Evolutionary conservation across 2,113 vertebrate species (phyloP).

Genomic region (Eudyptes chrysolophus): DNA sequence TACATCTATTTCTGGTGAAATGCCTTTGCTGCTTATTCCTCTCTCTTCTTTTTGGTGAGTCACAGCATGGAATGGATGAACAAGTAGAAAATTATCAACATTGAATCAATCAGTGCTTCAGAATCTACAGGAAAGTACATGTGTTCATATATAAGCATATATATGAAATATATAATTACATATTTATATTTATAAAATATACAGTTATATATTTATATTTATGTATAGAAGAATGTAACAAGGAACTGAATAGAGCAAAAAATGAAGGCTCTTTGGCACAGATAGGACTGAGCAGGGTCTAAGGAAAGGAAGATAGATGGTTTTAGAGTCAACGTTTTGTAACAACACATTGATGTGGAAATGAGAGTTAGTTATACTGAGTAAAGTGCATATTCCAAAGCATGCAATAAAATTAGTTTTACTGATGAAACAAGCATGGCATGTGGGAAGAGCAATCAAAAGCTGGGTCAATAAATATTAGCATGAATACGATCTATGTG

Average conservation of each 20-base stretch:
- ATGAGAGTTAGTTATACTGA: neutral
- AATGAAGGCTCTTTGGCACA: neutral
- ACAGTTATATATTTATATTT: neutral
- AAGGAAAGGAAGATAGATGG: neutral
- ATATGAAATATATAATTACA: neutral
- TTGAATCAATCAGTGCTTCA: neutral
- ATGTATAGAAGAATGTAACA: neutral
- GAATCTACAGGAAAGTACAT: neutral
- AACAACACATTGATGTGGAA: neutral
- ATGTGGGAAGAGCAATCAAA: neutral
- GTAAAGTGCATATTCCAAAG: neutral
- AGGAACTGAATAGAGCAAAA: neutral
- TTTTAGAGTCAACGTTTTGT: neutral
- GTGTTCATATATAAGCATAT: neutral
- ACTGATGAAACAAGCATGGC: neutral
- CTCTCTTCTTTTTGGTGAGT: neutral
- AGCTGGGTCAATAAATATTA: neutral
- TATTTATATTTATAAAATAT: neutral
- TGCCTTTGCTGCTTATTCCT: neutral
- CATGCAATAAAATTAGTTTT: neutral
- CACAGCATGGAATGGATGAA: neutral
- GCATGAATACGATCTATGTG: neutral
- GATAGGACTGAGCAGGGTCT: neutral
- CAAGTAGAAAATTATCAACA: neutral
- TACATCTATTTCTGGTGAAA: neutral